Conservation (phyloP, 2,888 invertebrate genomes). For the Dexiosoma caninum region DNA sequence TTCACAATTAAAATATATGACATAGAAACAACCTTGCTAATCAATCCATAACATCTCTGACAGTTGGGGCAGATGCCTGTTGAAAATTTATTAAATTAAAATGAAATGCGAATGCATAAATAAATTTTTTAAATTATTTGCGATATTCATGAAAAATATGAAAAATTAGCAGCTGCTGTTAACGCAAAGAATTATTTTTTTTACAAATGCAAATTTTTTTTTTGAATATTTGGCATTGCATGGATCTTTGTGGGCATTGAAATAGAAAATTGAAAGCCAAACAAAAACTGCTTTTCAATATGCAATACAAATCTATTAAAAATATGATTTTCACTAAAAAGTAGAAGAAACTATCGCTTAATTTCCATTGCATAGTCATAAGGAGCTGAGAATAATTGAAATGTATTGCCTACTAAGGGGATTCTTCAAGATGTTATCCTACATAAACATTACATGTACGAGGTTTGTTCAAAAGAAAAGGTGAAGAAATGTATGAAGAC, state of each 20-base stretch:
- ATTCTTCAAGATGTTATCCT: no score
- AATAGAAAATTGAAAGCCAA: background rate
- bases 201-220: background rate
- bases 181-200: slow-evolving; percentile 14
- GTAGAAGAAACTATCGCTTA: no score
- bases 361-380: no score
- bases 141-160: slow-evolving; percentile 30
- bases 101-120: slow-evolving; percentile 32
- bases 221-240: slow-evolving; percentile 31
- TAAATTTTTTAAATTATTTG: background rate
- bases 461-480: no score
- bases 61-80: slow-evolving; percentile 32
- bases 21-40: background rate
- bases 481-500: no score
- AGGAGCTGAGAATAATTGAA: no score
- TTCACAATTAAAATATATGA: background rate
- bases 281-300: background rate
- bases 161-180: slow-evolving; percentile 53
- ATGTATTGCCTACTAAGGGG: no score
- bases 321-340: no score
- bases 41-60: slow-evolving; percentile 1
- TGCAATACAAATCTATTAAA: no score
- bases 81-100: slow-evolving; percentile 43
- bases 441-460: no score
- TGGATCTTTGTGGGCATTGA: background rate